Conservation (phyloP, 2,113 vertebrate genomes). For the Gymnogyps californianus region DNA sequence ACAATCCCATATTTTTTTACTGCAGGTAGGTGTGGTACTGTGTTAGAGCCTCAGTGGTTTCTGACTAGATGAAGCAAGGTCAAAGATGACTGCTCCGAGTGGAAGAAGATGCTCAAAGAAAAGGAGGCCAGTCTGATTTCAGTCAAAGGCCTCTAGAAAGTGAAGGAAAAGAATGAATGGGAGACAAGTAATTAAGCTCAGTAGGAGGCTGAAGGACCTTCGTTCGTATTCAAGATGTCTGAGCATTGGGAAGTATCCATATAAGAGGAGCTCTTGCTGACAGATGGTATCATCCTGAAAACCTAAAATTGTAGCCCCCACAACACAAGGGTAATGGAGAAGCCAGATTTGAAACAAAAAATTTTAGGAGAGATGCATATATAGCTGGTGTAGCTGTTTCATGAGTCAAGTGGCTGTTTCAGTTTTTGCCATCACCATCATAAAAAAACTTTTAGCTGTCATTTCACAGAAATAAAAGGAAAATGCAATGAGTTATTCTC, state of each 20-base stretch:
- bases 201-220: neutral
- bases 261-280: neutral
- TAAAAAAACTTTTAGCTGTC: neutral
- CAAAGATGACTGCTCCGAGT: neutral
- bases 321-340: neutral
- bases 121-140: neutral
- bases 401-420: neutral
- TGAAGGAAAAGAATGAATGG: neutral
- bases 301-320: neutral
- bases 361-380: neutral
- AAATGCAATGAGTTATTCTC: neutral
- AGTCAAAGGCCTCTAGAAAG: neutral
- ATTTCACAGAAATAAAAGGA: neutral
- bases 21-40: neutral
- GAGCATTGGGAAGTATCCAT: neutral
- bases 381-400: neutral
- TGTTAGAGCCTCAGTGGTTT: neutral
- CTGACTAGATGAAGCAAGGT: neutral
- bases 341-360: neutral
- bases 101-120: neutral
- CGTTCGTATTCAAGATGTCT: neutral
- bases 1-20: neutral
- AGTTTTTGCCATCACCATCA: neutral
- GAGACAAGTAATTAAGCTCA: neutral
- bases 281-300: rapidly evolving